Percentiles rank a stretch among this genome's conserved stretches.
phyloP scores from a whole-genome alignment of 2,797 vertebrate species.

The Xyrichtys novacula region DNA sequence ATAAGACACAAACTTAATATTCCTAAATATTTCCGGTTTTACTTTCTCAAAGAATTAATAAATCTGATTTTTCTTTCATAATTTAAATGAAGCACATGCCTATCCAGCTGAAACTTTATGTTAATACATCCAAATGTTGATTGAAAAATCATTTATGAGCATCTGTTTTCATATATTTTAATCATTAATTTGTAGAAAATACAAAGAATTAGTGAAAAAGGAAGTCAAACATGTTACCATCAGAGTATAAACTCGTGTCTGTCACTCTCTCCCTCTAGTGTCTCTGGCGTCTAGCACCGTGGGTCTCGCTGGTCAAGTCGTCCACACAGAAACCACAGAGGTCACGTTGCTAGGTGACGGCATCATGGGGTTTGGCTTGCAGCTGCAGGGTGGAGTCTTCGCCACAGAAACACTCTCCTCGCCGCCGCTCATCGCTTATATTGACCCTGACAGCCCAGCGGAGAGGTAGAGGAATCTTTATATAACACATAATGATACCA shows the following conservation, averaged over 20 bases:
- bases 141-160: no score
- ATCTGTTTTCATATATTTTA: no score
- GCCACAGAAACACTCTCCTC: slow-evolving; percentile 97
- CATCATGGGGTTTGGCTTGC: slow-evolving; percentile 95
- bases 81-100: no score
- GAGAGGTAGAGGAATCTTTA: slow-evolving; percentile 86
- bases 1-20: no score
- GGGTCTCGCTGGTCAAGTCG: slow-evolving; percentile 96
- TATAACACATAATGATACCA: no score
- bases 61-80: no score
- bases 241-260: background rate
- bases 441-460: slow-evolving; percentile 96
- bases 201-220: background rate
- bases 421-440: slow-evolving; percentile 97
- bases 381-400: slow-evolving; percentile 98
- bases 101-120: no score
- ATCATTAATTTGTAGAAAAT: no score
- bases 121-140: no score
- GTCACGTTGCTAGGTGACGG: slow-evolving; percentile 94
- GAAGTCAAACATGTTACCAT: background rate
- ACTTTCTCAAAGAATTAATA: no score
- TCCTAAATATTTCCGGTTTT: no score
- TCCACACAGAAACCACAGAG: slow-evolving; percentile 97
- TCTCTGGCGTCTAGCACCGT: slow-evolving; percentile 97
- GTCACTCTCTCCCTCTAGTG: slow-evolving; percentile 78